phyloP scores from a whole-genome alignment of 2,113 vertebrate genomes.

The Jacana jacana region DNA sequence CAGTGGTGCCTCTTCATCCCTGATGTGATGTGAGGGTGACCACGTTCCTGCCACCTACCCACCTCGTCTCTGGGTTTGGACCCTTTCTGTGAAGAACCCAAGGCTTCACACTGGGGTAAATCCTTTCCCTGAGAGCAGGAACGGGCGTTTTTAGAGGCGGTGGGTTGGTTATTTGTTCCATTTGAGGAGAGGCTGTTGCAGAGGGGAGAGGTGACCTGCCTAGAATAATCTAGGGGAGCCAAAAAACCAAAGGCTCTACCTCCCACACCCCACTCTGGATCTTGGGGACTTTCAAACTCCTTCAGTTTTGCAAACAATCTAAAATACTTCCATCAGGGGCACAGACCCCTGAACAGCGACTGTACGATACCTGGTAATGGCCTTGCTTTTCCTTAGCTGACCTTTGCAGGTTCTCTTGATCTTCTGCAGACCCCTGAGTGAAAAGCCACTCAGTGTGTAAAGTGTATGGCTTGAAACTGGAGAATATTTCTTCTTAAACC shows the following conservation, averaged over 20 bases:
- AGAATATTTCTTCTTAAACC: not conserved
- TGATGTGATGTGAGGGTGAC: fast-evolving
- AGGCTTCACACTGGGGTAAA: fast-evolving
- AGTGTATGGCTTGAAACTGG: not conserved
- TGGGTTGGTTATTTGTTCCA: fast-evolving
- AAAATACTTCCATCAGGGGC: not conserved
- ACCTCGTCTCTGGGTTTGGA: fast-evolving
- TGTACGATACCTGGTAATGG: not conserved
- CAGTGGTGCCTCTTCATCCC: not conserved
- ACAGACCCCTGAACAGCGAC: not conserved
- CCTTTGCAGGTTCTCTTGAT: not conserved
- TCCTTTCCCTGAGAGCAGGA: not conserved
- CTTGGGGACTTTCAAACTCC: not conserved
- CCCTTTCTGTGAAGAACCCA: not conserved
- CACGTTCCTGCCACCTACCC: not conserved
- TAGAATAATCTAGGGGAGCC: not conserved
- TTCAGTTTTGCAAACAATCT: not conserved
- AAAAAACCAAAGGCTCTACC: not conserved
- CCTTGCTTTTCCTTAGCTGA: not conserved
- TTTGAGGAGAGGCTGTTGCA: not conserved
- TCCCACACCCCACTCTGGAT: fast-evolving
- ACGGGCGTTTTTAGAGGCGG: fast-evolving
- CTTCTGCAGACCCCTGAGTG: not conserved
- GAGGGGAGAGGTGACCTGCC: not conserved
- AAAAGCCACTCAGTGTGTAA: not conserved